A percentile compares a stretch with the other conserved stretches of the same genome.
Evolutionary conservation across 92 coral and sea anemone species (phyloP).

Genomic region (Palythoa heliodiscus): DNA sequence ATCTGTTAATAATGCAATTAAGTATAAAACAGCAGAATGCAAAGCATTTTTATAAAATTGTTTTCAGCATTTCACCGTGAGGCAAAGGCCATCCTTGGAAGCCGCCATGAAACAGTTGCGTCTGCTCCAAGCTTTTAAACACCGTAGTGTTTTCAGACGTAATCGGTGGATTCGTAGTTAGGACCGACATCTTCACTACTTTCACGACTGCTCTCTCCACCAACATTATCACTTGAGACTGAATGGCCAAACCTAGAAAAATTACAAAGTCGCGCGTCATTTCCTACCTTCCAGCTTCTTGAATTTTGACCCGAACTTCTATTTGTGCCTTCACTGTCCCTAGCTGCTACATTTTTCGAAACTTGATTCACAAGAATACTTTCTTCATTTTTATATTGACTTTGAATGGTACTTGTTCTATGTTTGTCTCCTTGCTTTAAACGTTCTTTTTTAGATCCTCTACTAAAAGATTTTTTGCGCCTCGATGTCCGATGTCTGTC

Average conservation of each 20-base stretch:
- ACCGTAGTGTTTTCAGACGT: neutral
- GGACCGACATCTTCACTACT: constrained; percentile 39
- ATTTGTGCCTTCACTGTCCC: neutral
- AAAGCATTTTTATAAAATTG: no score
- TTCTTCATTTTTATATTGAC: neutral
- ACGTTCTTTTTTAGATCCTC: constrained; percentile 16
- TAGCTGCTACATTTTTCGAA: neutral
- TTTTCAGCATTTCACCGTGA: no score
- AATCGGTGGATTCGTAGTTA: constrained; percentile 32
- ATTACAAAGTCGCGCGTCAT: neutral
- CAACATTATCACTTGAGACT: constrained; percentile 23
- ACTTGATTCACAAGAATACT: neutral
- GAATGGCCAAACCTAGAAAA: neutral
- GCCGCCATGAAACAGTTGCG: neutral
- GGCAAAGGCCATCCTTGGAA: no score
- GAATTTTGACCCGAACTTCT: neutral
- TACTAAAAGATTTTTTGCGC: constrained; percentile 24
- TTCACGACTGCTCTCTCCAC: constrained; percentile 37
- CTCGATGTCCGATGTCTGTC: constrained; percentile 16
- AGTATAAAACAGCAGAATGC: no score
- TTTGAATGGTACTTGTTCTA: neutral
- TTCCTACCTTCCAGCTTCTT: neutral
- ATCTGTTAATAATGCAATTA: no score
- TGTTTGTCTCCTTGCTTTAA: neutral
- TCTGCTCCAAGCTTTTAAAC: neutral